Evolutionary conservation across 2,113 vertebrate species (phyloP).

Genomic region (Mystacornis crossleyi): DNA sequence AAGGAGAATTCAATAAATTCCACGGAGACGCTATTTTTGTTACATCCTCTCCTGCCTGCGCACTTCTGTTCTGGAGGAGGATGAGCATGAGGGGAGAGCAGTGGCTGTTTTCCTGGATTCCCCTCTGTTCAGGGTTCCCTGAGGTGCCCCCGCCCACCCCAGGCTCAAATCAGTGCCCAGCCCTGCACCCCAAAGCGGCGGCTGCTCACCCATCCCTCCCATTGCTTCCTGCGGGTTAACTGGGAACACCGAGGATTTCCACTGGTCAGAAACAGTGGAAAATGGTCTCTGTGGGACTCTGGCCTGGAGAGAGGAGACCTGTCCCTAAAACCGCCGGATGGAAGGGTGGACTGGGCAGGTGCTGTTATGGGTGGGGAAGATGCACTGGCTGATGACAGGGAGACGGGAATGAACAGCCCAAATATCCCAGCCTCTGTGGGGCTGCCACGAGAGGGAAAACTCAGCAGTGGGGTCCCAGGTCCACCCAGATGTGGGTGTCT

Average conservation of each 20-base stretch:
- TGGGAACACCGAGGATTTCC: background rate
- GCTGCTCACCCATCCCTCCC: background rate
- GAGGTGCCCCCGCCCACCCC: background rate
- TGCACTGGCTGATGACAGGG: background rate
- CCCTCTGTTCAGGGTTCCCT: background rate
- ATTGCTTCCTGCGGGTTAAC: background rate
- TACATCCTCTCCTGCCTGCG: conserved; percentile 36
- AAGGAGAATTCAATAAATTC: conserved; percentile 49
- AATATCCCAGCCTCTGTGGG: background rate
- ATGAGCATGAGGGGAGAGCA: background rate
- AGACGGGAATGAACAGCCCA: background rate
- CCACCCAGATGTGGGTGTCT: too few relatives aligned
- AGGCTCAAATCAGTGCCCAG: background rate
- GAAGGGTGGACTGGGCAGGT: background rate
- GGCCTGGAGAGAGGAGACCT: background rate
- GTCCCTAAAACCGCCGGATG: accelerated
- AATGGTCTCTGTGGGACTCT: background rate
- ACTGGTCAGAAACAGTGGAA: accelerated
- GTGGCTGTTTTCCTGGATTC: background rate
- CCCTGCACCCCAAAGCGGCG: background rate
- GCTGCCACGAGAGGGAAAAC: background rate
- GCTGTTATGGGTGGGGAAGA: accelerated
- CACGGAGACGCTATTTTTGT: conserved; percentile 43
- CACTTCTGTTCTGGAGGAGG: conserved; percentile 1
- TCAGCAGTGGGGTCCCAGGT: accelerated